Evolutionary conservation across 2,797 vertebrate genomes (phyloP), one percentile per base, ranked within the genome.

Genomic region (Sciaenops ocellatus): DNA sequence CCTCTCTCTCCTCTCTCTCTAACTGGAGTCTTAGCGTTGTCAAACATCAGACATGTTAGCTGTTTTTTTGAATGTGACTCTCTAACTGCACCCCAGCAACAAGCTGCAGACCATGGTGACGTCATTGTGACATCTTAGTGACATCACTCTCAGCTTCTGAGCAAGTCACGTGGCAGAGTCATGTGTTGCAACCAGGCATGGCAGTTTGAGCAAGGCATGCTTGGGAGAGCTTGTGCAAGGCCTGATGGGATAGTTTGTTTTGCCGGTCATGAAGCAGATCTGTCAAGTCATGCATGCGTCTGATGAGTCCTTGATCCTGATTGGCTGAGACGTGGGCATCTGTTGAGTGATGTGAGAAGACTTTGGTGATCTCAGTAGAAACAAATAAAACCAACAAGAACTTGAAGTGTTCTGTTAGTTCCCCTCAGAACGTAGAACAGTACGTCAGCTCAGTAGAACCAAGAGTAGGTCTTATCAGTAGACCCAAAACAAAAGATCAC

Each of bases 131-230:
- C 83, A 79, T 85, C 52, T 61, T 42, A 73, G 85, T 87, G 85
- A 87, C 79, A 76, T 92, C 89, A 88, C 86, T 75, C 82, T 75
- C 82, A 89, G 85, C 81, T 91, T 93, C 88, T 84, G 80, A 85
- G 85, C 86, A 89, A 89, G 34, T 90, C 87, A 89, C 77, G 73
- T 85, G 82, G 84, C 81, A 87, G 68, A 76, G 89, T 88, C 66
- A 78, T 80, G 82, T 88, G 82, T 88, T 86, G 91, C 90, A 83
- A 80, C 78, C 11, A 20, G 86, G 92, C 93, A 94, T 94, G 93
- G 91, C 90, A 82, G 84, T 90, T 86, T 87, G 90, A 90, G 88
- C 90, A 90, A 90, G 89, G 93, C 93, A 90, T 91, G 90, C 76
- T 34, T 90, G 82, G 84, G 80, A 87, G 48, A 80, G 84, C 84